Evolutionary conservation across 2,113 vertebrate genomes (phyloP).

Genomic region (Sminthopsis crassicaudata): DNA sequence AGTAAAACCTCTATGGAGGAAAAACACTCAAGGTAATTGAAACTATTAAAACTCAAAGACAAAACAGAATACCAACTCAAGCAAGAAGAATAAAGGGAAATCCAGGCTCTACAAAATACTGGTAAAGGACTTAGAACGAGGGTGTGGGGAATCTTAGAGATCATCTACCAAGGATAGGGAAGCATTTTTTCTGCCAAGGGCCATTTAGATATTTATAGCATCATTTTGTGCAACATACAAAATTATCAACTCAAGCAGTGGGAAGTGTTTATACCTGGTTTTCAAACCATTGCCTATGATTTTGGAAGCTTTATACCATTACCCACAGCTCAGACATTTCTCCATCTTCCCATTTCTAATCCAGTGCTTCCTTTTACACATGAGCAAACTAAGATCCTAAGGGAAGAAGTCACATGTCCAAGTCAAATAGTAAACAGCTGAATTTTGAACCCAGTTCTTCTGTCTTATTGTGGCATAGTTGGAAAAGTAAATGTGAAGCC

Average conservation of each 20-base stretch:
- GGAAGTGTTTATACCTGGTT: too few relatives aligned
- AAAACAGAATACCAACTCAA: slow-evolving; percentile 71
- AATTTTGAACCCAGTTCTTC: not conserved
- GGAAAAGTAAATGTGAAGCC: not conserved
- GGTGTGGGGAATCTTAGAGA: not conserved
- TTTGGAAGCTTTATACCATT: too few relatives aligned
- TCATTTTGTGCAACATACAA: too few relatives aligned
- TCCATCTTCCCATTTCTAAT: not conserved
- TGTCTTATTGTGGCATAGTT: not conserved
- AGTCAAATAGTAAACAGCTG: not conserved
- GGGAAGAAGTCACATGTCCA: not conserved
- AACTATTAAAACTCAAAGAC: slow-evolving; percentile 69
- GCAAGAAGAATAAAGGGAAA: slow-evolving; percentile 22
- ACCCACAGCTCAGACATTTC: too few relatives aligned
- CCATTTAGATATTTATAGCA: too few relatives aligned
- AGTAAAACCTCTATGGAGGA: slow-evolving; percentile 41
- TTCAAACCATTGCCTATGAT: too few relatives aligned
- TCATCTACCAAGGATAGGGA: not conserved
- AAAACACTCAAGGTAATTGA: slow-evolving; percentile 70
- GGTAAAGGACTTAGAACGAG: not conserved
- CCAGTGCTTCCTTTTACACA: not conserved
- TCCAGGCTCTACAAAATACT: not conserved
- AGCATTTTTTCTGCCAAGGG: too few relatives aligned
- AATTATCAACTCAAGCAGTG: too few relatives aligned
- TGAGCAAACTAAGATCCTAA: not conserved